Evolutionary conservation across 1,140 invertebrate genomes (phyloP).

Genomic region (Branchinecta lynchi): DNA sequence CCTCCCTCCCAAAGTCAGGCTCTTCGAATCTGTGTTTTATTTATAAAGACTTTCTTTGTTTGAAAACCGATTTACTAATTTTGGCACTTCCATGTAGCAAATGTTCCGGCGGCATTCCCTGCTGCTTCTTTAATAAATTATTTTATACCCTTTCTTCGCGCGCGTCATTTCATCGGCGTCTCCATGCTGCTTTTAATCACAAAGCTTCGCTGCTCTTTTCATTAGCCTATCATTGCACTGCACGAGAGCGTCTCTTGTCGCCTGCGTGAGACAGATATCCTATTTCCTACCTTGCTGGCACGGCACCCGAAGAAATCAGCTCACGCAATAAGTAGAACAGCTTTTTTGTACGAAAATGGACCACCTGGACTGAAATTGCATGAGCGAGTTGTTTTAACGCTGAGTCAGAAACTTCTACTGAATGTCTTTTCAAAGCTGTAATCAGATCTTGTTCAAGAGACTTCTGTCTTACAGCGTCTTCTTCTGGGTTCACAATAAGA

Average conservation of each 20-base stretch:
- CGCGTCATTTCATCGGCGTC: too few relatives aligned
- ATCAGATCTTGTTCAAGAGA: conserved; percentile 44
- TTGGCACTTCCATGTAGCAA: too few relatives aligned
- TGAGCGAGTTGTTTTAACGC: conserved; percentile 51
- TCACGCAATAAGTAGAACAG: conserved; percentile 53
- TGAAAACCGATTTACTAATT: too few relatives aligned
- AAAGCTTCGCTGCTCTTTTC: too few relatives aligned
- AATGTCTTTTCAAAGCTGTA: conserved; percentile 35
- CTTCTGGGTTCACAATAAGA: conserved; percentile 50
- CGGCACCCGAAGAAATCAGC: conserved; percentile 46
- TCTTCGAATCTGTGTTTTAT: too few relatives aligned
- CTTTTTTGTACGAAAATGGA: conserved; percentile 50
- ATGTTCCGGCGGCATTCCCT: too few relatives aligned
- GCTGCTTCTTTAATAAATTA: too few relatives aligned
- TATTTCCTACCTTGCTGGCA: conserved; percentile 41
- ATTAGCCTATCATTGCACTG: too few relatives aligned
- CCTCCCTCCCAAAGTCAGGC: too few relatives aligned
- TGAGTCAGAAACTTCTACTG: conserved; percentile 50
- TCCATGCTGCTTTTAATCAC: too few relatives aligned
- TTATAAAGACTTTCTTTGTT: too few relatives aligned
- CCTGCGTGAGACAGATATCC: neutral
- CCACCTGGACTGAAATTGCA: conserved; percentile 47
- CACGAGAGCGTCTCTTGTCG: neutral
- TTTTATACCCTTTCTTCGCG: too few relatives aligned
- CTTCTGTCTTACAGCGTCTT: conserved; percentile 45